A percentile compares a stretch with the other conserved stretches of the same genome.
Evolutionary conservation across 2,797 vertebrate genomes (phyloP).

Genomic region (Amblyopsis hoosieri): DNA sequence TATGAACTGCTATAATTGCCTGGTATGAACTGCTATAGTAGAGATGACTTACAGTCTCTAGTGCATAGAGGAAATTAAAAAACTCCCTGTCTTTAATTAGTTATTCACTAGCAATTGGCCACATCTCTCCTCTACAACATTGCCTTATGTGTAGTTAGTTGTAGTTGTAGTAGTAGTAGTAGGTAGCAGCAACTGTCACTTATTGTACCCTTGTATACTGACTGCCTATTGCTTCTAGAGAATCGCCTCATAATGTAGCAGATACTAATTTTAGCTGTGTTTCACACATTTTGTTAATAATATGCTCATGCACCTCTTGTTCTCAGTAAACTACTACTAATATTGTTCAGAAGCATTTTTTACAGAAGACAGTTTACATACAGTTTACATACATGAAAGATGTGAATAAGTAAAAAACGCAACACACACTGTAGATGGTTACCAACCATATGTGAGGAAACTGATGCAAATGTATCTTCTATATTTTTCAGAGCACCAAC

Average conservation of each 20-base stretch:
- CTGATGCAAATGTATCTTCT: slow-evolving; percentile 9
- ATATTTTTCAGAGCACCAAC: slow-evolving; percentile 69
- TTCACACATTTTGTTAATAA: not conserved
- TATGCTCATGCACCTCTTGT: too few relatives aligned
- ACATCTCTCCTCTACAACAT: too few relatives aligned
- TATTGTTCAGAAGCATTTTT: too few relatives aligned
- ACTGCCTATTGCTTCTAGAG: not conserved
- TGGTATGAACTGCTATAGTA: slow-evolving; percentile 10
- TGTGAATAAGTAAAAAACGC: not conserved
- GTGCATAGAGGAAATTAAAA: slow-evolving; percentile 38
- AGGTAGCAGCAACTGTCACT: too few relatives aligned
- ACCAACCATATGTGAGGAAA: too few relatives aligned
- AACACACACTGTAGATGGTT: too few relatives aligned
- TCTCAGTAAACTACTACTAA: too few relatives aligned
- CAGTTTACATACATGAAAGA: not conserved
- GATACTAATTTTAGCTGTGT: not conserved
- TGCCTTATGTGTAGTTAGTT: too few relatives aligned
- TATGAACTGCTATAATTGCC: slow-evolving; percentile 11
- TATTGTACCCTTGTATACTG: not conserved
- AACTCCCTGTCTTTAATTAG: slow-evolving; percentile 16
- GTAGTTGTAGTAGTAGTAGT: too few relatives aligned
- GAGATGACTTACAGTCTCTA: slow-evolving; percentile 23
- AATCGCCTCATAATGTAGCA: not conserved
- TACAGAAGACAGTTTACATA: not conserved
- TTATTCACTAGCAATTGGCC: too few relatives aligned